These are phyloP conservation scores for Melipona beecheii DNA, from an alignment of 2,888 invertebrate genomes.

Conservation along the genomic window DNA sequence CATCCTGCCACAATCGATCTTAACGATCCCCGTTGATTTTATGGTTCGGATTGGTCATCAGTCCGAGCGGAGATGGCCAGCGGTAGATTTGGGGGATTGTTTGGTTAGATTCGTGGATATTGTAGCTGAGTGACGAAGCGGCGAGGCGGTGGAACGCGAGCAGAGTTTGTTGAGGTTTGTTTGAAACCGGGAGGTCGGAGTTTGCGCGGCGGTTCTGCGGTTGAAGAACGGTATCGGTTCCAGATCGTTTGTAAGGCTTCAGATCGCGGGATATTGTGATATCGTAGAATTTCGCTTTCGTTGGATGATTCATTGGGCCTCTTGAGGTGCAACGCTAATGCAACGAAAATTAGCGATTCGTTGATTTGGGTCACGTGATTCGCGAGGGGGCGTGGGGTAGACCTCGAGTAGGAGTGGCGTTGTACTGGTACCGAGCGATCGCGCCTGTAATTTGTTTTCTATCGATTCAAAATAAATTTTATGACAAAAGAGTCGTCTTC, in stretches of 20 bases:
- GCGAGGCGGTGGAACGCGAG: not conserved
- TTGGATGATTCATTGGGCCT: not conserved
- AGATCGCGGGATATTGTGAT: not conserved
- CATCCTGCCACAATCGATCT: constrained; percentile 72
- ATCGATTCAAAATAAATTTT: too few species aligned
- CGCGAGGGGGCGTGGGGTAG: too few species aligned
- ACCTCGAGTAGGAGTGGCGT: too few species aligned
- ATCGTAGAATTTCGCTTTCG: not conserved
- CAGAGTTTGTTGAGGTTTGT: not conserved
- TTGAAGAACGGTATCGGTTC: not conserved
- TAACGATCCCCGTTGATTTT: constrained; percentile 69
- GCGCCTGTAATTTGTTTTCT: too few species aligned
- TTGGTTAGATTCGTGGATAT: constrained; percentile 7
- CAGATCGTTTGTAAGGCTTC: not conserved
- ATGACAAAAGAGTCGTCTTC: too few species aligned
- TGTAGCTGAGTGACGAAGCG: not conserved
- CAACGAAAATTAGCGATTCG: too few species aligned
- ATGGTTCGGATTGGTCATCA: constrained; percentile 26
- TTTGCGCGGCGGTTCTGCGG: not conserved
- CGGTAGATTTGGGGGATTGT: not conserved
- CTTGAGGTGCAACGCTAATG: too few species aligned
- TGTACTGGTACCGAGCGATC: too few species aligned
- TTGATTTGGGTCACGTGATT: too few species aligned
- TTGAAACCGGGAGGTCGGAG: not conserved
- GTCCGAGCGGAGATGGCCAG: not conserved